phyloP scores from a whole-genome alignment of 2,888 invertebrate genomes.

The Scaptomyza polygonia region DNA sequence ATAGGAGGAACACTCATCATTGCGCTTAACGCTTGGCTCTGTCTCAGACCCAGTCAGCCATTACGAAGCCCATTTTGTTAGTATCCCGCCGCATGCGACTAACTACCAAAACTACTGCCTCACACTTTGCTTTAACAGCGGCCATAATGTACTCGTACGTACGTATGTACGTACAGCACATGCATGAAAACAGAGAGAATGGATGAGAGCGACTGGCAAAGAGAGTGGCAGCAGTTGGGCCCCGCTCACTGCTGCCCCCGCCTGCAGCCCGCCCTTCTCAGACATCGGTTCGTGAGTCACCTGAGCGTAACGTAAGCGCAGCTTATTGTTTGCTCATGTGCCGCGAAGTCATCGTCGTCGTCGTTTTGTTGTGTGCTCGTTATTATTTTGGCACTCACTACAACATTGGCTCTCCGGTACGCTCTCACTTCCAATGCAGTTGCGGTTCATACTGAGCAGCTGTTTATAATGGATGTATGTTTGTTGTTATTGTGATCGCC shows the following conservation, averaged over 20 bases:
- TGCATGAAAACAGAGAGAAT: constrained; percentile 37
- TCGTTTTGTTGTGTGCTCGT: constrained; percentile 47
- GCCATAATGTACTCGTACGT: constrained; percentile 52
- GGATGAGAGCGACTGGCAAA: constrained; percentile 8
- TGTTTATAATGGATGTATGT: constrained; percentile 48
- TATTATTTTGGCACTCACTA: constrained; percentile 52
- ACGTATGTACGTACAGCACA: constrained; percentile 38
- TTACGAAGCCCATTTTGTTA: constrained; percentile 77
- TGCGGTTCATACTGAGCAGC: constrained; percentile 48
- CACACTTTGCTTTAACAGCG: constrained; percentile 52
- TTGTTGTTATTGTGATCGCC: constrained; percentile 47
- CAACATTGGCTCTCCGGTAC: constrained; percentile 6
- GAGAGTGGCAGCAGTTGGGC: constrained; percentile 29
- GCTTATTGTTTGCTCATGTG: constrained; percentile 62
- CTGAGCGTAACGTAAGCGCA: constrained; percentile 82
- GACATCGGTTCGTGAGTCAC: constrained; percentile 75
- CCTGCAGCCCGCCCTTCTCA: constrained; percentile 56
- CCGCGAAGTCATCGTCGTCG: constrained; percentile 21
- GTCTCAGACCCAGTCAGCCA: constrained; percentile 70
- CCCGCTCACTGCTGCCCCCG: constrained; percentile 47
- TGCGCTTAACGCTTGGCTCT: constrained; percentile 73
- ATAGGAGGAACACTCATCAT: constrained; percentile 61
- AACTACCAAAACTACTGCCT: constrained; percentile 66
- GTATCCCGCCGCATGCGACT: constrained; percentile 74
- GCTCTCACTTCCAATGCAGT: constrained; percentile 45